phyloP scores from a whole-genome alignment of 2,113 vertebrate genomes.

The Orthonyx spaldingii region DNA sequence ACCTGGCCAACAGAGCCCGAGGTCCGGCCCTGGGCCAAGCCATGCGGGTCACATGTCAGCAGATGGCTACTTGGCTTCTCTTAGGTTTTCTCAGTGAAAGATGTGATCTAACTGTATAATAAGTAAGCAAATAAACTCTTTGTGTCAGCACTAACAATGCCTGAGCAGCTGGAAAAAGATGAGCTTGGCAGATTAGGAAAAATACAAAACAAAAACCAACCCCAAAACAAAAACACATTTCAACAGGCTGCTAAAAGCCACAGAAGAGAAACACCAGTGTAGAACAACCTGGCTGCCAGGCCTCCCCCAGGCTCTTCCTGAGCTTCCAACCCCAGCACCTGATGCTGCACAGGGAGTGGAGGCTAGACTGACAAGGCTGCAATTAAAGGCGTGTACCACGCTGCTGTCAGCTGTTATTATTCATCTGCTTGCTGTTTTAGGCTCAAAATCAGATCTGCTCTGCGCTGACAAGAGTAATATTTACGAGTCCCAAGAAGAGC shows the following conservation, averaged over 20 bases:
- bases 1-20: not conserved
- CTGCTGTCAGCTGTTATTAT: slow-evolving; percentile 27
- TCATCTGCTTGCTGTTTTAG: not conserved
- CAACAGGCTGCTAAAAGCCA: not conserved
- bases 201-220: not conserved
- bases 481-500: not conserved
- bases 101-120: not conserved
- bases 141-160: not conserved
- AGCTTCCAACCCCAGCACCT: not conserved
- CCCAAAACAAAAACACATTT: not conserved
- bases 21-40: not conserved
- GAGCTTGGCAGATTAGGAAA: not conserved
- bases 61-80: not conserved
- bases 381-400: not conserved
- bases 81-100: not conserved
- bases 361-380: not conserved
- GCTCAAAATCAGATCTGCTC: not conserved
- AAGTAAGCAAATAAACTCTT: not conserved
- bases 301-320: not conserved
- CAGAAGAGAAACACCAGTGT: not conserved
- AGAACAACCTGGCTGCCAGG: not conserved
- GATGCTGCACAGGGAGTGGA: not conserved
- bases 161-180: not conserved
- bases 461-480: slow-evolving; percentile 30
- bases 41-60: fast-evolving